These are phyloP conservation scores for Trachelus stipa DNA, from an alignment of 2,888 invertebrate species.

Conservation along the genomic window DNA sequence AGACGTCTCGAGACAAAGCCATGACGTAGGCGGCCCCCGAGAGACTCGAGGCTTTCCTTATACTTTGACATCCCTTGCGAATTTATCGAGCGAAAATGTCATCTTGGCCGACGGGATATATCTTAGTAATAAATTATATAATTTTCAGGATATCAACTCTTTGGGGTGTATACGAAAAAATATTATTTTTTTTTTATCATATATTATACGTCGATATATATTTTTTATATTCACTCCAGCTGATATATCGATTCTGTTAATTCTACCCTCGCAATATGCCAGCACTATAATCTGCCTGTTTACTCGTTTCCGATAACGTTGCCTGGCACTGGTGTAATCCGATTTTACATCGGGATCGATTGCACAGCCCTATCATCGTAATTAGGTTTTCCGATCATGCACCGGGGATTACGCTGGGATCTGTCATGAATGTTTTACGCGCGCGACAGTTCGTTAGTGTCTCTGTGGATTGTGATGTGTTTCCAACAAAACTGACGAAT, in stretches of 20 bases:
- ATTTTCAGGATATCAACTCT: no score
- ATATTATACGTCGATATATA: no score
- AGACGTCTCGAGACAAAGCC: not conserved
- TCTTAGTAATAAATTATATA: no score
- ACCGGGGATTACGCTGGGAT: conserved; percentile 30
- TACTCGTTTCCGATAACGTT: conserved; percentile 4
- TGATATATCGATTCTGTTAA: not conserved
- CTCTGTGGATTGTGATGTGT: not conserved
- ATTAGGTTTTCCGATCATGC: conserved; percentile 51
- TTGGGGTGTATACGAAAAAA: no score
- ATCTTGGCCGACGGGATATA: not conserved
- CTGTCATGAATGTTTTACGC: not conserved
- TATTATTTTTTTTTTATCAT: no score
- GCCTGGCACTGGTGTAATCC: conserved; percentile 36
- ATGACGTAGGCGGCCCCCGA: not conserved
- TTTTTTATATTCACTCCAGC: no score
- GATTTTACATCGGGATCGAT: conserved; percentile 38
- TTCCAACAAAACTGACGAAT: not conserved
- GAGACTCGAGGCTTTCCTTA: not conserved
- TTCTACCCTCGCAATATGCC: not conserved
- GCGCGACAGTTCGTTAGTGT: not conserved
- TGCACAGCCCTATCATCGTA: conserved; percentile 39
- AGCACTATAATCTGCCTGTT: not conserved
- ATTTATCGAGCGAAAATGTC: not conserved
- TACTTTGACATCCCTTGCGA: not conserved